Conservation (phyloP, 2,797 vertebrate species). For the Clamator glandarius region DNA sequence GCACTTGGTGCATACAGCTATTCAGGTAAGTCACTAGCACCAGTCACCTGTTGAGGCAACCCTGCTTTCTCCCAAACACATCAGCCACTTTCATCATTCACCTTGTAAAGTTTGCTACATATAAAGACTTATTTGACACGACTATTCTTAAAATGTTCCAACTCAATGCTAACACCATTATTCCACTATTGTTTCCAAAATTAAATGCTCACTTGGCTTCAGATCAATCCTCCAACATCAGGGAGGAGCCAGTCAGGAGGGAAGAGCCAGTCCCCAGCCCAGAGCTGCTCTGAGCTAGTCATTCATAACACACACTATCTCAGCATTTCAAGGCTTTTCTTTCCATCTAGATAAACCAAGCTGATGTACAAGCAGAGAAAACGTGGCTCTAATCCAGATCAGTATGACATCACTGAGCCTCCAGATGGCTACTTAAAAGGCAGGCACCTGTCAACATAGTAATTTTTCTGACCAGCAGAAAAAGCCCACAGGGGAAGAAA, state of each 20-base stretch:
- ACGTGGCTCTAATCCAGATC: neutral
- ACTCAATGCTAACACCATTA: neutral
- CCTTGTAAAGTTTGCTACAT: neutral
- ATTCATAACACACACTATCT: neutral
- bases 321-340: neutral
- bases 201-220: neutral
- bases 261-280: neutral
- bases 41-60: neutral
- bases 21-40: neutral
- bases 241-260: neutral
- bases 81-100: neutral
- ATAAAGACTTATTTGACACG: neutral
- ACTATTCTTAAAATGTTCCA: neutral
- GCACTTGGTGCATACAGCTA: neutral
- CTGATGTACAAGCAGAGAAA: neutral
- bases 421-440: neutral
- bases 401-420: neutral
- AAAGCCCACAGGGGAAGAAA: neutral
- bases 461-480: neutral
- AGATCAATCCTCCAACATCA: neutral
- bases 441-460: neutral
- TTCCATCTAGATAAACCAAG: neutral
- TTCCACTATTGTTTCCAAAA: neutral
- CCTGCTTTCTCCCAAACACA: neutral
- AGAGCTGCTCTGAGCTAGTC: neutral